These are phyloP conservation scores for Erebia epiphron DNA, from an alignment of 2,888 invertebrate genomes.

Conservation along the genomic window DNA sequence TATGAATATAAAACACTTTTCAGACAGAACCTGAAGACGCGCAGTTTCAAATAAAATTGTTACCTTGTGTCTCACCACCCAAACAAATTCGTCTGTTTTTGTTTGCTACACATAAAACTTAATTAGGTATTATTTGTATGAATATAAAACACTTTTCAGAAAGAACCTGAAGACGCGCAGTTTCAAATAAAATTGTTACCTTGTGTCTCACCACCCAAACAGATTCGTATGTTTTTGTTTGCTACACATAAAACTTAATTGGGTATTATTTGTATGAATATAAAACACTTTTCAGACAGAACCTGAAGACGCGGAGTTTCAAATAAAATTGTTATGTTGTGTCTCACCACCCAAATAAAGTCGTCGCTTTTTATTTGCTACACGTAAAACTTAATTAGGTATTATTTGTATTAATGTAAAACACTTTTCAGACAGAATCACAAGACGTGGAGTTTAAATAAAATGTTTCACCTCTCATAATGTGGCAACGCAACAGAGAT, in stretches of 20 bases:
- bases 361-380: no score
- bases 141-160: constrained; percentile 1
- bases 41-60: neutral
- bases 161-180: neutral
- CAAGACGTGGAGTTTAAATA: no score
- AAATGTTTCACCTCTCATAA: no score
- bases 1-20: neutral
- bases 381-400: no score
- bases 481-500: no score
- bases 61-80: neutral
- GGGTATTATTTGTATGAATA: no score
- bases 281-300: neutral
- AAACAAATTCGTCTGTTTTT: constrained; percentile 6
- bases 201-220: no score
- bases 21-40: neutral
- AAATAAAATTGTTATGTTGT: neutral
- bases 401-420: no score
- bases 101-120: constrained; percentile 23
- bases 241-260: no score
- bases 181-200: neutral
- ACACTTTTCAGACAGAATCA: no score
- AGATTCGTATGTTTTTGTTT: no score
- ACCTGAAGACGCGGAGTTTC: neutral
- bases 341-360: no score
- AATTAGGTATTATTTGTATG: constrained; percentile 25